Base-by-base conservation (phyloP, 2,797 vertebrate species). In the Eutrigla gurnardus region DNA sequence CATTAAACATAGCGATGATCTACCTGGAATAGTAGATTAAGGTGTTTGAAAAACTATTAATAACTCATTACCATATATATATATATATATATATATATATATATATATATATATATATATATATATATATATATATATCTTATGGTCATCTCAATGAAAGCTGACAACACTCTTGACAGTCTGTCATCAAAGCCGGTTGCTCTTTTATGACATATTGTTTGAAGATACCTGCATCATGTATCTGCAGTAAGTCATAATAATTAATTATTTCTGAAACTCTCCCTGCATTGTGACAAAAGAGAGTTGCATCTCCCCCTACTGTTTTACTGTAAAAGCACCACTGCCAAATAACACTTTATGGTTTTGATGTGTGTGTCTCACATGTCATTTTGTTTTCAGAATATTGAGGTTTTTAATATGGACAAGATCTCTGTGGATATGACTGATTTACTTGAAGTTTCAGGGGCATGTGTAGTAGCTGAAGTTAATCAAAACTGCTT, bases 291-390 rank as follows among this genome's bases (percentile, higher is more conserved):
- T 47, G 55, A 70, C 46, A 75, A 71, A 83, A 75, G 86, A 88
- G 90, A 85, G 86, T 70, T 84, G 85, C 73, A 89, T 82, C 92
- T 88, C 90, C 91, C 90, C 91, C 91, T 92, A 73, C 86, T 91
- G 90, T 80, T 75, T 69, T 58, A 75, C 80, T 67, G 70, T 68
- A 91, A 75, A 82, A 83, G 73, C 72, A 80, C 70, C 36, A 33
- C 32, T 70, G 59, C 57, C 12, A 9, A 74, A 6, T 61, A 40
- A 15, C 2, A 45, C 7, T 12, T 13, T 37, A 15, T 33, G 0
- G 13, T 37, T 15, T 73, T 7, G 10, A 15, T n/a, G 1, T 33
- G 13, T 35, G 7, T 9, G 25, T 63, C 35, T 67, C 7, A 39
- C 15, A 17, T 50, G 13, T 50, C 37, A 40, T 10, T 52, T 39